Conservation (phyloP, 2,797 vertebrate species). For the Pipistrellus kuhlii region DNA sequence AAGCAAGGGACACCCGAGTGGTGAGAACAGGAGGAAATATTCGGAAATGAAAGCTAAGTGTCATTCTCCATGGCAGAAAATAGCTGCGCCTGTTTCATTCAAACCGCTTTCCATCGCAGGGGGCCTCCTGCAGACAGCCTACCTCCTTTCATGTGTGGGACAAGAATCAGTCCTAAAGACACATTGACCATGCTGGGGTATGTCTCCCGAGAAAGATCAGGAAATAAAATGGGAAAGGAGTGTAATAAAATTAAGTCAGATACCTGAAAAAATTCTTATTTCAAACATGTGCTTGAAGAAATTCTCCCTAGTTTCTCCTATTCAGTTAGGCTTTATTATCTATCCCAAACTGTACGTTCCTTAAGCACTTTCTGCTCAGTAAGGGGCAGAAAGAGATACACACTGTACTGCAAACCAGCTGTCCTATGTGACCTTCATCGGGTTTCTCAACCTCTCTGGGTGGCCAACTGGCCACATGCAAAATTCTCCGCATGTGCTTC, state of each 20-base stretch:
- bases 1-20: not conserved
- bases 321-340: not conserved
- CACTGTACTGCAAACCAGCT: not conserved
- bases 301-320: not conserved
- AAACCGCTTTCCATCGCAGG: not conserved
- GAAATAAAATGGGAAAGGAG: slow-evolving; percentile 17
- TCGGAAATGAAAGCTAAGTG: slow-evolving; percentile 20
- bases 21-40: not conserved
- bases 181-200: not conserved
- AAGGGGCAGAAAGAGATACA: not conserved
- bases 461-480: not conserved
- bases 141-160: not conserved
- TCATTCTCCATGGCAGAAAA: not conserved
- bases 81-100: not conserved
- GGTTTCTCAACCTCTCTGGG: not conserved
- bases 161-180: slow-evolving; percentile 4
- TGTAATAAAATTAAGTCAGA: not conserved
- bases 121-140: not conserved
- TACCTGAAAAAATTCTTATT: not conserved
- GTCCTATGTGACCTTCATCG: not conserved
- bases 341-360: not conserved
- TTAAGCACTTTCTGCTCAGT: not conserved
- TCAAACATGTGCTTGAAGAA: slow-evolving; percentile 7
- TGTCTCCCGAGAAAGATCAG: not conserved
- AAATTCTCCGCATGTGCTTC: not conserved